These are phyloP conservation scores for Zeuzera pyrina DNA, from an alignment of 2,888 invertebrate genomes.

Conservation along the genomic window DNA sequence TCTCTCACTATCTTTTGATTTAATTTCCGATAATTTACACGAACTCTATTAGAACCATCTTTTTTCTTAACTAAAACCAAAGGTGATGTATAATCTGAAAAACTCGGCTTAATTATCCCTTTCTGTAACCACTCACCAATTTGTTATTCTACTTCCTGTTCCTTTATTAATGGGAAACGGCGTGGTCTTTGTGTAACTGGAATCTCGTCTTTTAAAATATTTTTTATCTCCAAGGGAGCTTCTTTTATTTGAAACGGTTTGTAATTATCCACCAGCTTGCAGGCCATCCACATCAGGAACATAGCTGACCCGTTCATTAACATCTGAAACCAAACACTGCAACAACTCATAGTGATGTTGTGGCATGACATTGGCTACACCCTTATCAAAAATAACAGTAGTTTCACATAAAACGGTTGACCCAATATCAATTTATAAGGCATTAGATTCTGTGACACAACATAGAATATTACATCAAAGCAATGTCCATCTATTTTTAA, in stretches of 20 bases:
- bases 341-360: slow-evolving; percentile 1
- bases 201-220: slow-evolving; percentile 16
- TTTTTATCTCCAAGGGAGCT: slow-evolving; percentile 16
- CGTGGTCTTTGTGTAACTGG: slow-evolving; percentile 18
- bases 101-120: slow-evolving; percentile 11
- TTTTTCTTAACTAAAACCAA: slow-evolving; percentile 16
- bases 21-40: slow-evolving; percentile 36
- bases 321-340: slow-evolving; percentile 2
- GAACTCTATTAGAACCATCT: slow-evolving; percentile 17
- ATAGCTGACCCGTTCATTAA: background rate
- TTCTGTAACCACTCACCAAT: slow-evolving; percentile 12
- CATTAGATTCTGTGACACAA: slow-evolving; percentile 1
- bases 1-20: slow-evolving; percentile 34
- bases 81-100: slow-evolving; percentile 16
- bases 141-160: slow-evolving; percentile 12
- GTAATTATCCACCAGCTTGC: slow-evolving; percentile 8
- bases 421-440: slow-evolving; percentile 7
- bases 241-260: slow-evolving; percentile 12
- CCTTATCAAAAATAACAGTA: slow-evolving; percentile 1
- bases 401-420: slow-evolving; percentile 4
- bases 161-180: slow-evolving; percentile 12
- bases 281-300: background rate
- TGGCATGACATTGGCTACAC: background rate
- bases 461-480: slow-evolving; percentile 1
- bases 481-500: slow-evolving; percentile 3